Evolutionary conservation across 2,888 invertebrate species (phyloP), one percentile per base, ranked within the genome.

Genomic region (Lasioglossum lativentre): DNA sequence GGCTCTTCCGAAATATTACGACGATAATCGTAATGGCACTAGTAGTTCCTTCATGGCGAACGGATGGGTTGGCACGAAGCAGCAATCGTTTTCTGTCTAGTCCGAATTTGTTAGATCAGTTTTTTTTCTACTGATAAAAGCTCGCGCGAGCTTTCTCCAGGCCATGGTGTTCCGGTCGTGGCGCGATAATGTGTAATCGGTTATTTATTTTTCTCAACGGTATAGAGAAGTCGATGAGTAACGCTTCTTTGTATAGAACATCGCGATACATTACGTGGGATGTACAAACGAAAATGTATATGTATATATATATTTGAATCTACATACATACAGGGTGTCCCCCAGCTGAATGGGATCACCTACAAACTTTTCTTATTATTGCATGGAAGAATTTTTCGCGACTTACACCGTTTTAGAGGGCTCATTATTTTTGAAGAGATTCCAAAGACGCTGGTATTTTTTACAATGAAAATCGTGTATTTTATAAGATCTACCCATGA

Each of bases 1-100:
- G 52, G 88, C 96, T 42, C 94, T 97, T 85, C 97, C 97, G 4
- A 90, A 90, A 34, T 92, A 93, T 86, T 84, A 90, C 45, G 88
- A 87, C 5, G 80, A 87, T 8, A 89, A 86, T 71, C 90, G 90
- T 30, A 90, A 92, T 40, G 90, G 92, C 45, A 88, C 82, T 68
- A 89, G 90, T 78, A 89, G 82, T 81, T 89, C 90, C 77, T 92
- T 93, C 8, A 88, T 92, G 85, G 71, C 92, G 10, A 95, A 95
- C 79, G 94, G 94, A 40, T 93, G 92, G 92, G 75, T 88, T 5
- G 88, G 83, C 70, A 91, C 90, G 56, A 90, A 90, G 38, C 90
- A 93, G 75, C 92, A 91, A 86, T 88, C 91, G 47, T 92, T 91
- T 70, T 91, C 92, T 2, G 86, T 94, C 91, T 94, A 94, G 93